phyloP scores from a whole-genome alignment of 2,888 invertebrate species.

The Alitta virens region DNA sequence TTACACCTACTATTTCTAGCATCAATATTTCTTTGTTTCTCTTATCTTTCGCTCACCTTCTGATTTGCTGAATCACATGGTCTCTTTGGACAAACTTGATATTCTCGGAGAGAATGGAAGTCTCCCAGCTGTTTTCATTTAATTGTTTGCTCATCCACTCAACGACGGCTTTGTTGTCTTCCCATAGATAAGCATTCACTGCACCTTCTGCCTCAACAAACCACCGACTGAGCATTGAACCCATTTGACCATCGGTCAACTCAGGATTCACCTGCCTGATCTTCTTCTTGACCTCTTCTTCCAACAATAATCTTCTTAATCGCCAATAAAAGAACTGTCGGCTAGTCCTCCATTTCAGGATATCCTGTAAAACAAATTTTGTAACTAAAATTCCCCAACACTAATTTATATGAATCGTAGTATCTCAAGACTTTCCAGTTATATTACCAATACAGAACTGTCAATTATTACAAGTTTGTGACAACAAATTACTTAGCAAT shows the following conservation, averaged over 20 bases:
- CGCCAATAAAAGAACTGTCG: slow-evolving; percentile 86
- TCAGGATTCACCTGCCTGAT: slow-evolving; percentile 66
- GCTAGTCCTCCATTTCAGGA: slow-evolving; percentile 84
- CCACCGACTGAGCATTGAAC: slow-evolving; percentile 88
- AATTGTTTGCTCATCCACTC: slow-evolving; percentile 69
- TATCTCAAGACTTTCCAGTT: no score
- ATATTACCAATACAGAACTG: no score
- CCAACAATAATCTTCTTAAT: slow-evolving; percentile 75
- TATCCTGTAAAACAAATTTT: slow-evolving; percentile 71
- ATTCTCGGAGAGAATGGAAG: slow-evolving; percentile 57
- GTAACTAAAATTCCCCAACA: no score
- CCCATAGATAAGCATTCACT: slow-evolving; percentile 83
- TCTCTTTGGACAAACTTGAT: slow-evolving; percentile 81
- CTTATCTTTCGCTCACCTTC: slow-evolving; percentile 57
- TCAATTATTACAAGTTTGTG: no score
- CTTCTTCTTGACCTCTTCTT: slow-evolving; percentile 70
- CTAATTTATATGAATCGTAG: no score
- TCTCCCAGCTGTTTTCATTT: slow-evolving; percentile 34
- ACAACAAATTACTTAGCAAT: no score
- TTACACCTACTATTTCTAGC: no score
- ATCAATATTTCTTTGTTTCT: no score
- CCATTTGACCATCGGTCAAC: slow-evolving; percentile 73
- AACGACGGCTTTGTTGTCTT: slow-evolving; percentile 76
- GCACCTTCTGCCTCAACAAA: slow-evolving; percentile 88
- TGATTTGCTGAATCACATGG: slow-evolving; percentile 77